Conservation (phyloP, 2,888 invertebrate species). For the Rhopalosiphum nymphaeae region DNA sequence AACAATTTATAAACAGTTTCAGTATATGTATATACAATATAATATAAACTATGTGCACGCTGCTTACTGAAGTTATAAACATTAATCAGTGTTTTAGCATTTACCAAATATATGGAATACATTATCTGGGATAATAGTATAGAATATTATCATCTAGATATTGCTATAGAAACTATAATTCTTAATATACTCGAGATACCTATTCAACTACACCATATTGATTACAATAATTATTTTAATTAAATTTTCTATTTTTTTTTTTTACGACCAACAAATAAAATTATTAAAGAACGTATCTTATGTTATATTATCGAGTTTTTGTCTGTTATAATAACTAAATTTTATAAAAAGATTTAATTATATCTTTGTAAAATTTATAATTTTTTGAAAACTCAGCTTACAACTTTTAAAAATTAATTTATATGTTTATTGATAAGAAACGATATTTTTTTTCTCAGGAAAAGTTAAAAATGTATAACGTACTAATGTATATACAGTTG, state of each 20-base stretch:
- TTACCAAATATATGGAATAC: background rate
- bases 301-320: background rate
- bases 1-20: conserved; percentile 18
- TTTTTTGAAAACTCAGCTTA: background rate
- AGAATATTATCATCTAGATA: background rate
- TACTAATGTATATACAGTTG: background rate
- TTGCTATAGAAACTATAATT: background rate
- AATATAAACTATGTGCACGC: background rate
- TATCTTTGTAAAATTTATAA: background rate
- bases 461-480: background rate
- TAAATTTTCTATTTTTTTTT: background rate
- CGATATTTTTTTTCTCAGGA: background rate
- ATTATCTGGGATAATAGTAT: conserved; percentile 1
- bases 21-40: background rate
- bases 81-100: conserved; percentile 49
- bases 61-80: background rate
- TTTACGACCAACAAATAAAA: background rate
- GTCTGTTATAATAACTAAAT: background rate
- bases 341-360: background rate
- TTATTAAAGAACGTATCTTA: background rate
- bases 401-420: background rate
- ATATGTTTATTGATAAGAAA: background rate
- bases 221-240: background rate
- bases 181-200: background rate
- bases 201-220: background rate